These are phyloP conservation scores for Colius striatus DNA, from an alignment of 2,113 vertebrate species.

Conservation along the genomic window DNA sequence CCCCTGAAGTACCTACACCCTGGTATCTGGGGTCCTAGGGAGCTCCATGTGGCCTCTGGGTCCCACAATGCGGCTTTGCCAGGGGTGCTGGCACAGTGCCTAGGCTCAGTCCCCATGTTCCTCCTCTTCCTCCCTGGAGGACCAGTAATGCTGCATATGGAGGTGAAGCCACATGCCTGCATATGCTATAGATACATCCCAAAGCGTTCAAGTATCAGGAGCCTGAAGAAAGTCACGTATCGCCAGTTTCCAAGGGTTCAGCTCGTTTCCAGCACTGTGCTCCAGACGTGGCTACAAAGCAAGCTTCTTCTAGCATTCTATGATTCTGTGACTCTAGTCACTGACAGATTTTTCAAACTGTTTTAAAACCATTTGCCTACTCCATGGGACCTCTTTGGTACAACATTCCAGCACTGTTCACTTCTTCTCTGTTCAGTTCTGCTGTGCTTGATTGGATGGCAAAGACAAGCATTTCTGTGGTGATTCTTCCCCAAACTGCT, in stretches of 20 bases:
- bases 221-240: not conserved
- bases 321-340: not conserved
- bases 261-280: not conserved
- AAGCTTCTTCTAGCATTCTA: not conserved
- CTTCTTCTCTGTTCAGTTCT: not conserved
- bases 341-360: not conserved
- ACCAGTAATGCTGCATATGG: not conserved
- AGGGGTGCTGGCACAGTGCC: not conserved
- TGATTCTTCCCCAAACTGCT: not conserved
- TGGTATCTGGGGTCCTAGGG: no score
- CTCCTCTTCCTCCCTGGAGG: not conserved
- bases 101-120: not conserved
- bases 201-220: not conserved
- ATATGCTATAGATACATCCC: rapidly evolving
- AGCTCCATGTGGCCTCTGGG: not conserved
- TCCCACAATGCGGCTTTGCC: not conserved
- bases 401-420: not conserved
- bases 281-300: not conserved
- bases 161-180: not conserved
- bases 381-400: not conserved
- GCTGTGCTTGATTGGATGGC: not conserved
- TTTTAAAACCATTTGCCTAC: not conserved
- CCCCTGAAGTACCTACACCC: rapidly evolving
- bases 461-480: not conserved
- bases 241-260: not conserved